These are phyloP conservation scores for Scaptomyza flava DNA, from an alignment of 2,888 invertebrate species.

Conservation along the genomic window DNA sequence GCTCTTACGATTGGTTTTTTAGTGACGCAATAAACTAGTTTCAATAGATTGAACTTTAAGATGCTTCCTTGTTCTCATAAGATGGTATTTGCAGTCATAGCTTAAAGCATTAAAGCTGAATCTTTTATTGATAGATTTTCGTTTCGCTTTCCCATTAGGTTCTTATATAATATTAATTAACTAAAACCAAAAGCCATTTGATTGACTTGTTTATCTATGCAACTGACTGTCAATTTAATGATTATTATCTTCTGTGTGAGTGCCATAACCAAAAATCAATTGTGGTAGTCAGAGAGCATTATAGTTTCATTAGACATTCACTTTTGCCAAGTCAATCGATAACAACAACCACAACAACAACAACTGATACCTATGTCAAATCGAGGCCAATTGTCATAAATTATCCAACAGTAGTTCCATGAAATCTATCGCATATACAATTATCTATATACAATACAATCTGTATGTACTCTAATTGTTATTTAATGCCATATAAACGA, in stretches of 20 bases:
- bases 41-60: background rate
- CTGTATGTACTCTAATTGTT: constrained; percentile 8
- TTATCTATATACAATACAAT: background rate
- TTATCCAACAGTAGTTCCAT: constrained; percentile 3
- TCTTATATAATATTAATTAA: constrained; percentile 16
- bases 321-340: constrained; percentile 41
- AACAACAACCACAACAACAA: constrained; percentile 13
- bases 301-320: constrained; percentile 39
- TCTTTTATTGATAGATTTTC: background rate
- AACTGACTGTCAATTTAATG: constrained; percentile 18
- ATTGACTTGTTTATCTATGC: background rate
- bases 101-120: background rate
- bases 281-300: constrained; percentile 24
- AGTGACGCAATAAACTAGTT: constrained; percentile 18
- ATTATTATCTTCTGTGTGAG: constrained; percentile 8
- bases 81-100: background rate
- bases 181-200: background rate
- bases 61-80: constrained; percentile 44
- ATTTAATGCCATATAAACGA: constrained; percentile 15
- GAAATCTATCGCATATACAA: background rate
- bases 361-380: constrained; percentile 20
- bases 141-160: constrained; percentile 6
- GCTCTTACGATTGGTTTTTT: background rate
- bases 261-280: constrained; percentile 17
- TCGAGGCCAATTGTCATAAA: constrained; percentile 43